These are phyloP conservation scores for Sphaerophoria taeniata DNA, from an alignment of 2,888 invertebrate genomes.

Conservation along the genomic window DNA sequence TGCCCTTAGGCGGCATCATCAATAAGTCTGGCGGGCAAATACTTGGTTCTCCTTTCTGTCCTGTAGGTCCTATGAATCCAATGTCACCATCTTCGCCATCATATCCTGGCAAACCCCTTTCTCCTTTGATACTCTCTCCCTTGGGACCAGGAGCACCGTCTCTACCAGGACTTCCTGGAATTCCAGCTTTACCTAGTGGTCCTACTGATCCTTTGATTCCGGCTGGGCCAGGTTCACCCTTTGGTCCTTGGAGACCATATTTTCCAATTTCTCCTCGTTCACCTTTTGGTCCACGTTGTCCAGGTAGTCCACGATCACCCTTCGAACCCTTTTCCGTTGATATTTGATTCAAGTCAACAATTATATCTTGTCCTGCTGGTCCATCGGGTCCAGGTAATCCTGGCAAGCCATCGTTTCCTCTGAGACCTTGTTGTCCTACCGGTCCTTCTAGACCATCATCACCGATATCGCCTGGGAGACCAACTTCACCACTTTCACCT, in stretches of 20 bases:
- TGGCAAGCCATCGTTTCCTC: conserved; percentile 83
- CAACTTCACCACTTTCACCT: conserved; percentile 89
- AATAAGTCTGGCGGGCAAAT: conserved; percentile 84
- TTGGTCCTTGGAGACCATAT: conserved; percentile 87
- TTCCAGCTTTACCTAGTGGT: conserved; percentile 88
- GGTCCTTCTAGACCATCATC: conserved; percentile 87
- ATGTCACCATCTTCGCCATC: conserved; percentile 84
- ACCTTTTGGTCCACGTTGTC: conserved; percentile 87
- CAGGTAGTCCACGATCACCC: conserved; percentile 87
- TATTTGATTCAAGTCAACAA: conserved; percentile 84
- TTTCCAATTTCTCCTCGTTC: conserved; percentile 87
- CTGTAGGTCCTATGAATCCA: conserved; percentile 80
- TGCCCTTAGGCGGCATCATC: conserved; percentile 83
- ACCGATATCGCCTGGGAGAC: conserved; percentile 88
- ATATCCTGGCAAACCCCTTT: conserved; percentile 87
- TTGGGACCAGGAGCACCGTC: conserved; percentile 88
- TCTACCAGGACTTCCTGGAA: conserved; percentile 86
- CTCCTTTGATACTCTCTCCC: conserved; percentile 90
- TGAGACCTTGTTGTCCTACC: conserved; percentile 79
- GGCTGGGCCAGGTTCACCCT: conserved; percentile 87
- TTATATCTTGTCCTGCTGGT: conserved; percentile 85
- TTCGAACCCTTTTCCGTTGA: conserved; percentile 86
- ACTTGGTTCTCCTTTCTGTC: conserved; percentile 88
- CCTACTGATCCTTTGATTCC: conserved; percentile 89
- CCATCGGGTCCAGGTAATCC: conserved; percentile 88